These are phyloP conservation scores for Harpagifer antarcticus DNA, from an alignment of 2,797 vertebrate genomes.

Conservation along the genomic window DNA sequence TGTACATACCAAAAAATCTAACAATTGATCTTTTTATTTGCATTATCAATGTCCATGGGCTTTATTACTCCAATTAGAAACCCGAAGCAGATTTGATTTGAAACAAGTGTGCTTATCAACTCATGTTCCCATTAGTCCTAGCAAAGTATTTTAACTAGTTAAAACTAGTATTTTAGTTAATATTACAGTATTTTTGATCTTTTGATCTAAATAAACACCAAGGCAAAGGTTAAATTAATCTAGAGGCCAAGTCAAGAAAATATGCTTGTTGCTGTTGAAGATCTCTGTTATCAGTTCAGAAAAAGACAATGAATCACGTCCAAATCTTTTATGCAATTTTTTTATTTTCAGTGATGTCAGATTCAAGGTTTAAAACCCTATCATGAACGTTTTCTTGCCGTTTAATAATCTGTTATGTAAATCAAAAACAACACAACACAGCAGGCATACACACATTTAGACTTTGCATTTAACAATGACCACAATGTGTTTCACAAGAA, in stretches of 20 bases:
- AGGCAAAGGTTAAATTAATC: not conserved
- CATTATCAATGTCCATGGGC: too few species aligned
- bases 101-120: not conserved
- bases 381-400: not conserved
- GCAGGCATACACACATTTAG: constrained; percentile 2
- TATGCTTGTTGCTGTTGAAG: not conserved
- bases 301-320: rapidly evolving
- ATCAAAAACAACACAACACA: constrained; percentile 23
- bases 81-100: not conserved
- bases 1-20: not conserved
- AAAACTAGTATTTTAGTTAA: too few species aligned
- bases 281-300: not conserved
- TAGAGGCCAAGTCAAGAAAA: not conserved
- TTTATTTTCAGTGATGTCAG: constrained; percentile 26
- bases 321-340: not conserved
- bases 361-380: not conserved
- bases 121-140: not conserved
- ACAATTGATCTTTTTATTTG: not conserved
- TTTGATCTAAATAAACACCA: not conserved
- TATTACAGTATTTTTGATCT: too few species aligned
- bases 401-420: not conserved
- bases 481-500: constrained; percentile 35
- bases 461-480: constrained; percentile 27
- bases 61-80: not conserved
- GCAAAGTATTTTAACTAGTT: too few species aligned